These are phyloP conservation scores for Herpetotheres cachinnans DNA, from an alignment of 2,113 vertebrate genomes.

Conservation along the genomic window DNA sequence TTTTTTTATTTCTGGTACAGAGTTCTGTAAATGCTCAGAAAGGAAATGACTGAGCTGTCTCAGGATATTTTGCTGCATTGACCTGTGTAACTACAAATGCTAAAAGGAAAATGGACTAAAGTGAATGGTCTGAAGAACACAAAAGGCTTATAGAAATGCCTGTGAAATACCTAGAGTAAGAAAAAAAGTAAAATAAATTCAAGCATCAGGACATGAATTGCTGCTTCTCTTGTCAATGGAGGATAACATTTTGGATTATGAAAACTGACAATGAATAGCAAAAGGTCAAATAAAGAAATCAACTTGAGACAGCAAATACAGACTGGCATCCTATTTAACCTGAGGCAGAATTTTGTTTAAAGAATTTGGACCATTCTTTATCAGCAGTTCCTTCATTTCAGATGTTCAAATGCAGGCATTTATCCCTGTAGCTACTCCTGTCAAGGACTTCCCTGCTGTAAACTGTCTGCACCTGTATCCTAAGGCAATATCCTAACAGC, in stretches of 20 bases:
- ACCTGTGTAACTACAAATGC: not conserved
- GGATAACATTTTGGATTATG: not conserved
- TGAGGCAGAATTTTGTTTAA: not conserved
- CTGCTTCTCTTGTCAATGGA: slow-evolving; percentile 6
- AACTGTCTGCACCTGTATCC: slow-evolving; percentile 54
- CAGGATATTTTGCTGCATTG: not conserved
- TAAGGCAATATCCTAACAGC: not conserved
- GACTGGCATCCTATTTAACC: slow-evolving; percentile 7
- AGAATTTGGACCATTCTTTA: slow-evolving; percentile 43
- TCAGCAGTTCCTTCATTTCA: slow-evolving; percentile 53
- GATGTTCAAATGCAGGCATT: slow-evolving; percentile 57
- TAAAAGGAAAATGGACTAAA: not conserved
- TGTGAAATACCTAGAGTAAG: not conserved
- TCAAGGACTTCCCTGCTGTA: slow-evolving; percentile 44
- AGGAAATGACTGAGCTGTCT: not conserved
- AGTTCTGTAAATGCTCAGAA: not conserved
- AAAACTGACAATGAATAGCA: slow-evolving; percentile 36
- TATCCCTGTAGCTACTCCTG: slow-evolving; percentile 51
- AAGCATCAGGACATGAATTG: not conserved
- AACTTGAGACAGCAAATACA: slow-evolving; percentile 32
- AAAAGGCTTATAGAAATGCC: not conserved
- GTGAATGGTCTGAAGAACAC: not conserved
- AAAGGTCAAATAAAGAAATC: slow-evolving; percentile 60
- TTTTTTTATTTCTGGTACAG: not conserved
- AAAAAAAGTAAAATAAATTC: not conserved